Evolutionary conservation across 1,140 invertebrate genomes (phyloP), one percentile per base, ranked within the genome.

Genomic region (Riptortus pedestris): DNA sequence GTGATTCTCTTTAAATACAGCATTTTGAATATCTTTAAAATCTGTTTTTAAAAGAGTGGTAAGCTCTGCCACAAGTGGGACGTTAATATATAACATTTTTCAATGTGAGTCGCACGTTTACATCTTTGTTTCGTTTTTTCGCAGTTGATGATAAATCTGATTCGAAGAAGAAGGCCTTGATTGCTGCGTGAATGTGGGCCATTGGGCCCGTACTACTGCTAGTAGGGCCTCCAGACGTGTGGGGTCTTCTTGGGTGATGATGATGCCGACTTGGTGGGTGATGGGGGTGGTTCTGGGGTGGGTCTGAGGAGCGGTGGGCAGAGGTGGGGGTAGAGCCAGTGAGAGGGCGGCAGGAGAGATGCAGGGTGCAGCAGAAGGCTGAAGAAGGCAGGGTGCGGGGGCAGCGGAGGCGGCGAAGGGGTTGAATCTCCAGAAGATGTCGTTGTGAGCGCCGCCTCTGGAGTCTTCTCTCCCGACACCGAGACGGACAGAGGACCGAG

Each of bases 251-350:
- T 66, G 29, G 12, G 55, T 16, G 31, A 20, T 3, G 65, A 43
- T 16, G 51, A 16, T 1, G 65, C 31, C 7, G 65, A 28, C 61
- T 60, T 66, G 3, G 52, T 20, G 12, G 61, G 45, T 0, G 55
- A 31, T 11, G 61, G 24, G 0, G 61, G 61, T 12, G 60, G 45
- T 2, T 52, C 27, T 14, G 43, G 26, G 28, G 66, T n/a, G 47
- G 67, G 47, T 45, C 62, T 22, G 64, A 65, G 47, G 64, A 69
- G 26, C 31, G 69, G 69, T 9, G 67, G 75, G 69, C 86, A 86
- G 1, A 87, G 75, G 69, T 86, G 84, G 0, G 83, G 83, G 70
- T 87, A 87, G 0, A 87, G 74, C 84, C 84, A 87, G 61, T 85
- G 84, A 31, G 83, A 83, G 1, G 84, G 83, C 2, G 84, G 83